These are phyloP conservation scores for Spondyliosoma cantharus DNA, from an alignment of 2,797 vertebrate genomes.

Conservation along the genomic window DNA sequence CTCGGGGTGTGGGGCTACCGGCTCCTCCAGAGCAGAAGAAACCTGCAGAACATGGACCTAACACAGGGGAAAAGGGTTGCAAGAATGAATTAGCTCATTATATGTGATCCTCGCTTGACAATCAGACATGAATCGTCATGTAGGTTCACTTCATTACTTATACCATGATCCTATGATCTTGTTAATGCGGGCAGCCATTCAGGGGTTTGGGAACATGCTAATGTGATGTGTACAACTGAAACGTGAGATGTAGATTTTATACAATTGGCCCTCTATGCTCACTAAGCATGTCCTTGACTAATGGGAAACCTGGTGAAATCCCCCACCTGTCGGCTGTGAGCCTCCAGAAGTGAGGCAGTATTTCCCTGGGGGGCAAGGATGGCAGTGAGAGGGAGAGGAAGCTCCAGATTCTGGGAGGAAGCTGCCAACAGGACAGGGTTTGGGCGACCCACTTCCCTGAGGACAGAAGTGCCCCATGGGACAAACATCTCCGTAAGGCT, in stretches of 20 bases:
- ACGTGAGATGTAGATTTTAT: constrained; percentile 10
- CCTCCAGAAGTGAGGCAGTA: constrained; percentile 84
- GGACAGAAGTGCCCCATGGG: constrained; percentile 91
- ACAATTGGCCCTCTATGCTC: neutral
- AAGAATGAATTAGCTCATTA: neutral
- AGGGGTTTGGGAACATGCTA: neutral
- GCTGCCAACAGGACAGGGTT: constrained; percentile 88
- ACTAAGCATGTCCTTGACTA: constrained; percentile 8
- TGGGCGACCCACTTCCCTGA: constrained; percentile 82
- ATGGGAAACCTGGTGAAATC: constrained; percentile 18
- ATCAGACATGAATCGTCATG: neutral
- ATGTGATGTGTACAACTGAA: constrained; percentile 12
- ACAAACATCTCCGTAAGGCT: constrained; percentile 89
- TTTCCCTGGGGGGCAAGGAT: constrained; percentile 86
- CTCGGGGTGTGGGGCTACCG: constrained; percentile 78
- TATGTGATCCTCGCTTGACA: neutral
- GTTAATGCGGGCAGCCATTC: neutral
- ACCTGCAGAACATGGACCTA: constrained; percentile 86
- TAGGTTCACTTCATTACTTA: neutral
- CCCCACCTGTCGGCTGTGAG: constrained; percentile 80
- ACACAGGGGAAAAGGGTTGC: constrained; percentile 2
- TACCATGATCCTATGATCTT: neutral
- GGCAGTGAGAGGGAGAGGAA: constrained; percentile 82
- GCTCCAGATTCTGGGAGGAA: constrained; percentile 85
- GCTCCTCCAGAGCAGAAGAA: constrained; percentile 86